Percentiles rank a stretch among this genome's conserved stretches.
phyloP scores from a whole-genome alignment of 2,797 vertebrate genomes.

The Orestias chungarensis region DNA sequence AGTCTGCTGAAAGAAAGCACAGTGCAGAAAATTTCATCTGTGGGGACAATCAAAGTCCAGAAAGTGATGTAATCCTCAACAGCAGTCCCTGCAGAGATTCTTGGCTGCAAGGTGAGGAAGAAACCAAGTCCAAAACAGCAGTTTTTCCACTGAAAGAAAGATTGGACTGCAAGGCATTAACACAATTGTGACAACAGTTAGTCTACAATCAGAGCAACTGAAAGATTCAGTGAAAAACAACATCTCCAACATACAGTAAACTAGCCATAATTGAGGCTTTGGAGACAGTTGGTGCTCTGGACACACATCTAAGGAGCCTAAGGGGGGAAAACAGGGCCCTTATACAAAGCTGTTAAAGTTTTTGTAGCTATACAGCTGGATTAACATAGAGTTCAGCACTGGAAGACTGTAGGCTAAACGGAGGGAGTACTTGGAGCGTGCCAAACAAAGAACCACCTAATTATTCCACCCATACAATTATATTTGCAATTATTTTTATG shows the following conservation, averaged over 20 bases:
- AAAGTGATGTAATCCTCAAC: slow-evolving; percentile 1
- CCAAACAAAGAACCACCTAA: not conserved
- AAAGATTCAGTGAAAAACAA: not conserved
- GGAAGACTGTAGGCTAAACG: not conserved
- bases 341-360: not conserved
- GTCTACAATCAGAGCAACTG: not conserved
- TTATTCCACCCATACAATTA: not conserved
- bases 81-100: not conserved
- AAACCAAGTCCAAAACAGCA: not conserved
- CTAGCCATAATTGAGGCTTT: not conserved
- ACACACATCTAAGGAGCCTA: not conserved
- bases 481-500: not conserved
- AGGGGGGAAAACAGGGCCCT: not conserved
- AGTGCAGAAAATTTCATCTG: not conserved
- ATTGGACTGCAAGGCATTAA: not conserved
- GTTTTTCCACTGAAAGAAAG: not conserved
- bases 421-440: not conserved
- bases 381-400: not conserved
- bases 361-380: not conserved
- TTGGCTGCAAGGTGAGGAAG: slow-evolving; percentile 1
- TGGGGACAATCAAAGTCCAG: not conserved
- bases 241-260: slow-evolving; percentile 1
- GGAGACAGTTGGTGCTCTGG: not conserved
- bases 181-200: not conserved
- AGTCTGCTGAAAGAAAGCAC: not conserved